Evolutionary conservation across 2,113 vertebrate genomes (phyloP).

Genomic region (Anthoscopus minutus): DNA sequence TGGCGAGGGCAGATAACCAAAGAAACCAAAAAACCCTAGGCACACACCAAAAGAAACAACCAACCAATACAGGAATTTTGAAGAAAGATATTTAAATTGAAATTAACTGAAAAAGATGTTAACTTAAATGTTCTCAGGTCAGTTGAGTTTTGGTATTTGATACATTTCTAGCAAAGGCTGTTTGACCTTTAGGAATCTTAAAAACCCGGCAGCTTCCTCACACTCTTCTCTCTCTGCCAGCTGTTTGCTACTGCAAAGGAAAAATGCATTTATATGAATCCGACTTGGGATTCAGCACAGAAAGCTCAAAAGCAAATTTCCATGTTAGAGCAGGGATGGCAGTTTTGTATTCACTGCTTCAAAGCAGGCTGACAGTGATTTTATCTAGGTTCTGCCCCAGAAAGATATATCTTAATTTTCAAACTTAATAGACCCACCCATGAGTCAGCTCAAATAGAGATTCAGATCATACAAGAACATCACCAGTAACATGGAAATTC

Average conservation of each 20-base stretch:
- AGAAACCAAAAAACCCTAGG: not conserved
- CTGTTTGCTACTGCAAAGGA: not conserved
- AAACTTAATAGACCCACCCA: not conserved
- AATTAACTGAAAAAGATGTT: not conserved
- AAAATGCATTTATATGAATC: not conserved
- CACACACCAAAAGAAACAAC: not conserved
- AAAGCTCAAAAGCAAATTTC: not conserved
- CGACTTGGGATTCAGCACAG: not conserved
- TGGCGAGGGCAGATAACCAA: not conserved
- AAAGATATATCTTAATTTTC: not conserved
- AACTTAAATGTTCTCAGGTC: not conserved
- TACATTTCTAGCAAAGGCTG: not conserved
- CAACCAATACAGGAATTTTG: not conserved
- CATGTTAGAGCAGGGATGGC: not conserved
- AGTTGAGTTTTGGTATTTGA: not conserved
- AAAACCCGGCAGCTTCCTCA: not conserved
- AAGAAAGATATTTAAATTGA: not conserved
- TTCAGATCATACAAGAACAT: not conserved
- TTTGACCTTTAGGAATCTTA: not conserved
- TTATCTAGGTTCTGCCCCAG: not conserved
- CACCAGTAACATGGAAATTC: not conserved
- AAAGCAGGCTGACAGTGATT: not conserved
- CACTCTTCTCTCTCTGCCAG: not conserved
- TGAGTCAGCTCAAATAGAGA: not conserved
- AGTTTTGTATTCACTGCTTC: not conserved